Evolutionary conservation across 2,888 invertebrate species (phyloP).

Genomic region (Amphipyra tragopoginis): DNA sequence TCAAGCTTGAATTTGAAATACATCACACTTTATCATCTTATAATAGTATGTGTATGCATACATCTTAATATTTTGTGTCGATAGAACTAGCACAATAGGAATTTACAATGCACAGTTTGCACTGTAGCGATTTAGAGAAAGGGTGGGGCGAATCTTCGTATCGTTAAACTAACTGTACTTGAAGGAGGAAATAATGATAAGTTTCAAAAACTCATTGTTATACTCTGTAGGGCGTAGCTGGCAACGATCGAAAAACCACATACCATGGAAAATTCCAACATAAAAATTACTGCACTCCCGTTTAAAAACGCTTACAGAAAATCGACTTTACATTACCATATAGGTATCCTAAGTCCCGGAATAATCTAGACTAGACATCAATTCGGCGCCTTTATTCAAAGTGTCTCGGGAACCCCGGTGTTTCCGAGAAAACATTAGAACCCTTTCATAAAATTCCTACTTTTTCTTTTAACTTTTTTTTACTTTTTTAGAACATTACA

Average conservation of each 20-base stretch:
- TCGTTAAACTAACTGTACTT: too few relatives aligned
- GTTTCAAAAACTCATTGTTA: too few relatives aligned
- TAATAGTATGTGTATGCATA: too few relatives aligned
- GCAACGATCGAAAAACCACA: slow-evolving; percentile 10
- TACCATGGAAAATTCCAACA: slow-evolving; percentile 19
- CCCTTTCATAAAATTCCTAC: slow-evolving; percentile 35
- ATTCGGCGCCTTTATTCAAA: slow-evolving; percentile 41
- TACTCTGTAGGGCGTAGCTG: background rate
- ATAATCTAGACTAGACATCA: slow-evolving; percentile 52
- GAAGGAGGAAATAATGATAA: too few relatives aligned
- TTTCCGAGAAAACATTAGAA: slow-evolving; percentile 40
- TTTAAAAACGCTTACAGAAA: slow-evolving; percentile 29
- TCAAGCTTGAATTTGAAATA: too few relatives aligned
- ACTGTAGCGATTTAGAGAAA: too few relatives aligned
- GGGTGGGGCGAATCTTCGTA: too few relatives aligned
- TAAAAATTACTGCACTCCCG: slow-evolving; percentile 23
- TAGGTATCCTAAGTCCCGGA: slow-evolving; percentile 32
- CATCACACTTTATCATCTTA: too few relatives aligned
- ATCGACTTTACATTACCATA: slow-evolving; percentile 31
- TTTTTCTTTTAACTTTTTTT: slow-evolving; percentile 2
- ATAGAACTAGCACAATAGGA: too few relatives aligned
- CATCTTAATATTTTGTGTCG: too few relatives aligned
- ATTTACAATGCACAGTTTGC: too few relatives aligned
- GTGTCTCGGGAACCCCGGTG: slow-evolving; percentile 22
- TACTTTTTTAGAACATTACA: slow-evolving; percentile 22